Evolutionary conservation across 2,113 vertebrate genomes (phyloP), one percentile per base, ranked within the genome.

Genomic region (Callipepla californica): DNA sequence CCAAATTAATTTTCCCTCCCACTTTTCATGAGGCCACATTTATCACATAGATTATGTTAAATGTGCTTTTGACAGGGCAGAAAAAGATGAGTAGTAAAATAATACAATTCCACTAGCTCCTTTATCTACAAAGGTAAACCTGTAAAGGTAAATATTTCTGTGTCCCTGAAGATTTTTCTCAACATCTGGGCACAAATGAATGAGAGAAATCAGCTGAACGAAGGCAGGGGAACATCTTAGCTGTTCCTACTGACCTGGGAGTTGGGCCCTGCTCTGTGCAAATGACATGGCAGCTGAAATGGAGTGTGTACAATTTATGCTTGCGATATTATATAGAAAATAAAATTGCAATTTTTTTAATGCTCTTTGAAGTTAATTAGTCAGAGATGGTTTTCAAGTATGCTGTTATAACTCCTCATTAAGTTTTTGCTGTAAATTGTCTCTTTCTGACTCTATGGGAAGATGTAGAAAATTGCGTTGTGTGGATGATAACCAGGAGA

Each of bases 1-100:
- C 51, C 93, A 96, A 97, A 96, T 97, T 96, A 96, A 94, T 96
- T 97, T 96, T 89, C 81, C 86, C 85, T 91, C 93, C 94, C 66
- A 91, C 65, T 96, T 92, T 93, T 93, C 51, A 59, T 67, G 80
- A 96, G 74, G 72, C 88, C 72, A 75, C 78, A 96, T 98, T 96
- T 93, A 96, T 98, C 97, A 98, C 72, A 7, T 70, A 94, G 88
- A 89, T 95, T 93, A 88, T 1, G 38, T 97, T 96, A 97, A 92
- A 89, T 18, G 34, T 95, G 84, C 77, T 97, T 96, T 73, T 96
- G 92, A 89, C 86, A 92, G 87, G 76, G 83, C 91, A 86, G 91
- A 94, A 83, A 95, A 94, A 85, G 87, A 95, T 77, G 87, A 77
- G 85, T 79, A 42, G 66, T 90, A 88, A 91, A 96, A 92, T 95